Evolutionary conservation across 2,888 invertebrate genomes (phyloP).

Genomic region (Zhengitettix transpicula): DNA sequence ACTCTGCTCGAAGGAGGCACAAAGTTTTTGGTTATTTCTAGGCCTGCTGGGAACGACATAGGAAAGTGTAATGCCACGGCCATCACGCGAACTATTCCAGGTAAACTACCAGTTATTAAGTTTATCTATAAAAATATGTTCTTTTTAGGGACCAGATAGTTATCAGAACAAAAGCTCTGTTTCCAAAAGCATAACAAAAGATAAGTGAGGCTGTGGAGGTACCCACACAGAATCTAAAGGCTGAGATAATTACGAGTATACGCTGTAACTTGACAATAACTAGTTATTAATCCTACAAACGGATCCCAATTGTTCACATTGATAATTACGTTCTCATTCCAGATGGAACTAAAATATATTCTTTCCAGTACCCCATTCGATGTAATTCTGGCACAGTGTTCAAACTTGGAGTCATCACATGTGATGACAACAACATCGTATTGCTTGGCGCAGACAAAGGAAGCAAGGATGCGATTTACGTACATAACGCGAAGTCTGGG

Average conservation of each 20-base stretch:
- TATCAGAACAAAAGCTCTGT: no score
- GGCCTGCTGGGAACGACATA: conserved; percentile 45
- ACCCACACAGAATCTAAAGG: no score
- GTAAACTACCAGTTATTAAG: conserved; percentile 25
- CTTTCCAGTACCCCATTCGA: conserved; percentile 66
- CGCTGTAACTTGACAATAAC: no score
- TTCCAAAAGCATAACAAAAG: no score
- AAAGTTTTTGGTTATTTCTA: conserved; percentile 58
- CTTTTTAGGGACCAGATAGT: no score
- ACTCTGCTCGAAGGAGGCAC: conserved; percentile 55
- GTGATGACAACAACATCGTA: conserved; percentile 61
- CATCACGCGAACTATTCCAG: conserved; percentile 53
- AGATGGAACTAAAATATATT: conserved; percentile 63
- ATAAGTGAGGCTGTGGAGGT: no score
- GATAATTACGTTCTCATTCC: conserved; percentile 17
- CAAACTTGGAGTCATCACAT: conserved; percentile 60
- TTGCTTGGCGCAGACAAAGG: conserved; percentile 69
- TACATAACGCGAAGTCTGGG: conserved; percentile 71
- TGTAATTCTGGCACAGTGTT: conserved; percentile 48
- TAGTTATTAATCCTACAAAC: no score
- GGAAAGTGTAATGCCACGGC: conserved; percentile 47
- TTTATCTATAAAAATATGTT: no score
- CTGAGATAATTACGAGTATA: no score
- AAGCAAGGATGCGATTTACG: conserved; percentile 62
- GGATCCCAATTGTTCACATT: no score